Evolutionary conservation across 2,797 vertebrate species (phyloP).

Genomic region (Nyctalus aviator): DNA sequence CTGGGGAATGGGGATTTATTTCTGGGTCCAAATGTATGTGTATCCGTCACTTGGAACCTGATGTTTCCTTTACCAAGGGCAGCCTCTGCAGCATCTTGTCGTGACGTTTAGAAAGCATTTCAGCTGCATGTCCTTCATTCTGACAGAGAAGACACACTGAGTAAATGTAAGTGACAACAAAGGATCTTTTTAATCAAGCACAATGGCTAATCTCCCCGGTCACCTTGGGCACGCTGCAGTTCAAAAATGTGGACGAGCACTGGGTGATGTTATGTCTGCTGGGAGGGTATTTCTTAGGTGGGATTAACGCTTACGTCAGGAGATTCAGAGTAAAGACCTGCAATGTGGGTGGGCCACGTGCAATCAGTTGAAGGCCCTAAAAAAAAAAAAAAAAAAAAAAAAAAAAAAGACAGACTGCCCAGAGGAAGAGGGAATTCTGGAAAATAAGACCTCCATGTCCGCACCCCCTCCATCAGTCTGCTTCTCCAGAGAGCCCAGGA

Average conservation of each 20-base stretch:
- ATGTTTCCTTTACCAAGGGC: slow-evolving; percentile 16
- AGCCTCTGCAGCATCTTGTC: slow-evolving; percentile 1
- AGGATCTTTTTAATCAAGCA: not conserved
- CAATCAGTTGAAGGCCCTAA: not conserved
- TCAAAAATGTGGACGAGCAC: not conserved
- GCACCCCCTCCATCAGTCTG: no score
- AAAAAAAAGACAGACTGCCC: no score
- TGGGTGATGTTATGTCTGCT: not conserved
- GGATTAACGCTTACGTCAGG: not conserved
- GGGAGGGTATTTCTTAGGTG: not conserved
- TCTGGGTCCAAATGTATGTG: not conserved
- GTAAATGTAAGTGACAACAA: not conserved
- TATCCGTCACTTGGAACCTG: not conserved
- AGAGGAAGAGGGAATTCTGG: not conserved
- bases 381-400: no score
- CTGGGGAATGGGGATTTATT: not conserved
- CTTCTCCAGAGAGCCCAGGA: not conserved
- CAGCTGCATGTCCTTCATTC: not conserved
- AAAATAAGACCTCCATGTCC: rapidly evolving
- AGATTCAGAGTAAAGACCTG: not conserved
- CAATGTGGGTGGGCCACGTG: not conserved
- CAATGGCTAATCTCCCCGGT: not conserved
- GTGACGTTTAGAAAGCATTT: not conserved
- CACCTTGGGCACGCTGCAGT: not conserved
- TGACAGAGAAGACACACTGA: not conserved